phyloP scores from a whole-genome alignment of 2,113 vertebrate genomes.

The Hippocampus barbouri region DNA sequence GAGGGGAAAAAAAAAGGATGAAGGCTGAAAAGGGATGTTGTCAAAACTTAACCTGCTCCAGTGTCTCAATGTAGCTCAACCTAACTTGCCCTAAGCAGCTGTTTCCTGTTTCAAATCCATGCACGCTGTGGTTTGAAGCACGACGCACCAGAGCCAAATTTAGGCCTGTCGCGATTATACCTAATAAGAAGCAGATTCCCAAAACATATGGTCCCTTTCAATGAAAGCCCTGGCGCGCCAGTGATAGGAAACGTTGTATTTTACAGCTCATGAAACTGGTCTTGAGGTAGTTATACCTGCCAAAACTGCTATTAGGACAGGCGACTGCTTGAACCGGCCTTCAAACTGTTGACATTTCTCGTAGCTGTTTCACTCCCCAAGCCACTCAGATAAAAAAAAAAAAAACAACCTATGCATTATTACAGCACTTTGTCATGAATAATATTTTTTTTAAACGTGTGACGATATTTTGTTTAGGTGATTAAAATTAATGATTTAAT shows the following conservation, averaged over 20 bases:
- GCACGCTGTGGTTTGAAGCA: slow-evolving; percentile 37
- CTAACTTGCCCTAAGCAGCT: slow-evolving; percentile 20
- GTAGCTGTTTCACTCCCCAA: slow-evolving; percentile 5
- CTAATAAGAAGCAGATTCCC: slow-evolving; percentile 64
- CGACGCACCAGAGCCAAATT: slow-evolving; percentile 33
- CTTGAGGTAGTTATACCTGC: slow-evolving; percentile 56
- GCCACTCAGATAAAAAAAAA: background rate
- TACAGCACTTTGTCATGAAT: too few relatives aligned
- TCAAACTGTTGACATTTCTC: slow-evolving; percentile 28
- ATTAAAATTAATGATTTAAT: background rate
- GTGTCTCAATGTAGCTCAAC: slow-evolving; percentile 23
- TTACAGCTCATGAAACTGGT: slow-evolving; percentile 43
- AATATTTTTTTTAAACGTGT: background rate
- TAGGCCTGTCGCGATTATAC: slow-evolving; percentile 53
- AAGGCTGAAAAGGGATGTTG: slow-evolving; percentile 6
- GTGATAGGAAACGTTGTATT: slow-evolving; percentile 64
- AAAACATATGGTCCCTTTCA: slow-evolving; percentile 63
- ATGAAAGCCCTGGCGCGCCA: slow-evolving; percentile 48
- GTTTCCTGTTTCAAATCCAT: slow-evolving; percentile 5
- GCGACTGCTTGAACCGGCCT: slow-evolving; percentile 43
- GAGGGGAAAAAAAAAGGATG: background rate
- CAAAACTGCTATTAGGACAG: slow-evolving; percentile 26
- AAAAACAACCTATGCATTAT: background rate
- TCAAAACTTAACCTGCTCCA: slow-evolving; percentile 10
- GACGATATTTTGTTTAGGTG: background rate